Evolutionary conservation across 1,140 invertebrate species (phyloP).

Genomic region (Temnothorax nylanderi): DNA sequence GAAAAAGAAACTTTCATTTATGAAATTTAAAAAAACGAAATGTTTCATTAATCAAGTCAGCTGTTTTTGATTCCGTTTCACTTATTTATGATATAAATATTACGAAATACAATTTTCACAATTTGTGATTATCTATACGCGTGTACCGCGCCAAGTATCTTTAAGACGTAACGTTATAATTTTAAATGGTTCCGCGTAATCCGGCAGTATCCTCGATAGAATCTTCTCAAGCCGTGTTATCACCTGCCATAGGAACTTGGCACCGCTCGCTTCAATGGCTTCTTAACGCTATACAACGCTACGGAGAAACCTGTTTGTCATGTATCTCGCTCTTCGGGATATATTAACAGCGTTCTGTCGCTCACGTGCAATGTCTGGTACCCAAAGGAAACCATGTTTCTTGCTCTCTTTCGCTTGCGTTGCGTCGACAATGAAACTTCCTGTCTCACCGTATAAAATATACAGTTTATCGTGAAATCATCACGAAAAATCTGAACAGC

Average conservation of each 20-base stretch:
- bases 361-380: slow-evolving; percentile 62
- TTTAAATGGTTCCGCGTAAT: slow-evolving; percentile 61
- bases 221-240: slow-evolving; percentile 69
- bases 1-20: neutral
- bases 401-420: slow-evolving; percentile 49
- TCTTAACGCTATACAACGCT: slow-evolving; percentile 63
- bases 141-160: neutral
- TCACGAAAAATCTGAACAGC: slow-evolving; percentile 24
- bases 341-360: slow-evolving; percentile 72
- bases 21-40: neutral
- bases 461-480: slow-evolving; percentile 26
- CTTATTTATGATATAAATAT: neutral
- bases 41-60: neutral
- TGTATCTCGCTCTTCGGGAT: slow-evolving; percentile 72
- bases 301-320: slow-evolving; percentile 72
- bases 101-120: neutral
- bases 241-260: slow-evolving; percentile 71
- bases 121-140: neutral
- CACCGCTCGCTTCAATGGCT: slow-evolving; percentile 70
- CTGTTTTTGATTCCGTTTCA: neutral
- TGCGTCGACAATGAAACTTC: slow-evolving; percentile 62
- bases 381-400: slow-evolving; percentile 69
- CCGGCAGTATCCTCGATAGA: slow-evolving; percentile 56
- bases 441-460: slow-evolving; percentile 49
- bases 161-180: slow-evolving; percentile 34